These are phyloP conservation scores for Chaenogobius annularis DNA, from an alignment of 2,113 vertebrate species.

Conservation along the genomic window DNA sequence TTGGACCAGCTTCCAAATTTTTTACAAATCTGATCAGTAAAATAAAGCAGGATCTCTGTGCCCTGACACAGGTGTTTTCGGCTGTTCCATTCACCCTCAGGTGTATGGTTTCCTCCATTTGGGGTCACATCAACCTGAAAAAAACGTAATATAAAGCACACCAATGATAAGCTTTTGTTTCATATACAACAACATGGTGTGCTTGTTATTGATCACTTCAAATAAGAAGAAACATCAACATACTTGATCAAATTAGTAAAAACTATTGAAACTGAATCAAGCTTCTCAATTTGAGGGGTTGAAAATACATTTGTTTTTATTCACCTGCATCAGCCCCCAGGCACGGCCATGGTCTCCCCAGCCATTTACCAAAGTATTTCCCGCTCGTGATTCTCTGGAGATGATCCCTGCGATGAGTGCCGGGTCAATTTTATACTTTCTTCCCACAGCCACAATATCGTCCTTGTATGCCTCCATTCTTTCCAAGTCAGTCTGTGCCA, in stretches of 20 bases:
- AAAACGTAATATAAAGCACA: neutral
- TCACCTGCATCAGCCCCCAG: conserved; percentile 62
- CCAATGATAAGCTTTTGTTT: neutral
- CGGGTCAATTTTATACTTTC: conserved; percentile 4
- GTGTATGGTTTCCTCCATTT: conserved; percentile 1
- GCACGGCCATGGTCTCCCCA: conserved; percentile 33
- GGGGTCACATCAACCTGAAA: conserved; percentile 46
- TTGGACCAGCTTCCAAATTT: conserved; percentile 12
- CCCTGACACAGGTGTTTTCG: conserved; percentile 37
- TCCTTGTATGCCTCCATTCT: conserved; percentile 39
- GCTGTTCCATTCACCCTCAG: conserved; percentile 21
- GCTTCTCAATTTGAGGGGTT: neutral
- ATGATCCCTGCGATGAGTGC: conserved; percentile 66
- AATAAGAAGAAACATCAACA: too few species aligned
- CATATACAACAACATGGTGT: too few species aligned
- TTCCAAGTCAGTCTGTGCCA: conserved; percentile 36
- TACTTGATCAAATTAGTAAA: neutral
- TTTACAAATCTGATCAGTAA: neutral
- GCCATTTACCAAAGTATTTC: conserved; percentile 10
- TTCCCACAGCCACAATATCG: conserved; percentile 23
- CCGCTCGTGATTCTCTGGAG: conserved; percentile 65
- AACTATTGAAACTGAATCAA: neutral
- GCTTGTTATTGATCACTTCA: neutral
- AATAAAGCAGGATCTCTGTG: conserved; percentile 19
- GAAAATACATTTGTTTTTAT: neutral